These are phyloP conservation scores for Idaea dimidiata DNA, from an alignment of 2,888 invertebrate genomes.

Conservation along the genomic window DNA sequence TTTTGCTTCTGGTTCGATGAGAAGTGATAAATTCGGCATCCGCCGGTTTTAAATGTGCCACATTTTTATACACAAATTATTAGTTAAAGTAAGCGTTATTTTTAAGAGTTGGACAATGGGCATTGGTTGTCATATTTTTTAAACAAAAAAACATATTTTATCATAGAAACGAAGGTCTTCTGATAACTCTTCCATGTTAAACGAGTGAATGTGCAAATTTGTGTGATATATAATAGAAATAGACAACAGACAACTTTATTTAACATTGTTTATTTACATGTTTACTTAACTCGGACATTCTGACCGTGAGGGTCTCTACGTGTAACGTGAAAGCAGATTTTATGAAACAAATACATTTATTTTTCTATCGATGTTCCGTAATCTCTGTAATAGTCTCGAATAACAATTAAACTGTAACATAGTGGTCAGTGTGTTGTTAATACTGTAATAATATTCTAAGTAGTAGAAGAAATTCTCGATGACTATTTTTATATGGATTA, in stretches of 20 bases:
- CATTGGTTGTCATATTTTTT: slow-evolving; percentile 28
- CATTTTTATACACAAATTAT: slow-evolving; percentile 29
- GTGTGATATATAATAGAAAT: too few relatives aligned
- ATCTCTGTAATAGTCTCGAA: slow-evolving; percentile 34
- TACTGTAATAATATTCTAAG: slow-evolving; percentile 31
- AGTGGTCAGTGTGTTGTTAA: slow-evolving; percentile 39
- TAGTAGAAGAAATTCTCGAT: slow-evolving; percentile 33
- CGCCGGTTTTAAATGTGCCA: slow-evolving; percentile 35
- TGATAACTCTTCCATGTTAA: slow-evolving; percentile 69
- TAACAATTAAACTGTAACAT: slow-evolving; percentile 24
- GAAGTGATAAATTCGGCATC: slow-evolving; percentile 35
- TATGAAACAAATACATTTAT: slow-evolving; percentile 47
- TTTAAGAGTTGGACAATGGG: slow-evolving; percentile 24
- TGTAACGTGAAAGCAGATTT: slow-evolving; percentile 4
- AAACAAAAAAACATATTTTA: slow-evolving; percentile 45
- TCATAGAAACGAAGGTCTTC: slow-evolving; percentile 59
- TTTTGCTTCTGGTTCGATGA: slow-evolving; percentile 6
- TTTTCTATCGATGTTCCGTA: slow-evolving; percentile 62
- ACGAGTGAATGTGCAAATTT: slow-evolving; percentile 7
- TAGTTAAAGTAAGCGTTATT: slow-evolving; percentile 28
- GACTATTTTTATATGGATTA: slow-evolving; percentile 55
- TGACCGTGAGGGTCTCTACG: too few relatives aligned
- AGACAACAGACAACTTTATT: too few relatives aligned
- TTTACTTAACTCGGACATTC: too few relatives aligned
- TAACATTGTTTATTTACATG: slow-evolving; percentile 24